phyloP scores from a whole-genome alignment of 2,113 vertebrate genomes.

The Embiotoca jacksoni region DNA sequence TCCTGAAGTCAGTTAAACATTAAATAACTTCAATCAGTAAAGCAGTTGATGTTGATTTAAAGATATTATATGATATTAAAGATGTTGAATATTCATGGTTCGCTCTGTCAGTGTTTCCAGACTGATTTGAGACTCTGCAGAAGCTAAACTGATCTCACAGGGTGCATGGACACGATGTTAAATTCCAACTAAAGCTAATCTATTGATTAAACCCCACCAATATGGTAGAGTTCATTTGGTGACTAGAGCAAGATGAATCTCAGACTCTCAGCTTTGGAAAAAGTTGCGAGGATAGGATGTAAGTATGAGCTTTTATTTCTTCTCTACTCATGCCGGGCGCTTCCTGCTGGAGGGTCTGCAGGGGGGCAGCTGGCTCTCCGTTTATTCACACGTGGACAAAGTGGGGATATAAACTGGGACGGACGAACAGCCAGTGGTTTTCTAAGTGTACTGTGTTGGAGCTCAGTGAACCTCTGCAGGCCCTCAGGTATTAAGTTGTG shows the following conservation, averaged over 20 bases:
- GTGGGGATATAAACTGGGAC: not conserved
- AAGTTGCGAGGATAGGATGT: slow-evolving; percentile 99
- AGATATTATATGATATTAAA: not conserved
- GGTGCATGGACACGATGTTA: slow-evolving; percentile 99
- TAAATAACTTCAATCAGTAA: slow-evolving; percentile 5
- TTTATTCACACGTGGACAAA: not conserved
- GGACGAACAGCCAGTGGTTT: not conserved
- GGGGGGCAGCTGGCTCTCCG: slow-evolving; percentile 92
- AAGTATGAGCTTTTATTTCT: slow-evolving; percentile 98
- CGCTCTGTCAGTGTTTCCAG: slow-evolving; percentile 33
- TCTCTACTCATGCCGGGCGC: slow-evolving; percentile 96
- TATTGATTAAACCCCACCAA: slow-evolving; percentile 99
- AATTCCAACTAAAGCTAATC: slow-evolving; percentile 98
- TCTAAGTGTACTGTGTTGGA: slow-evolving; percentile 42
- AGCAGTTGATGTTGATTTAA: slow-evolving; percentile 19
- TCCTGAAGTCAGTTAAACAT: slow-evolving; percentile 19
- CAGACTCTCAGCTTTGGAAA: slow-evolving; percentile 94
- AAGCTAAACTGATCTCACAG: slow-evolving; percentile 87
- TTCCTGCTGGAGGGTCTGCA: slow-evolving; percentile 97
- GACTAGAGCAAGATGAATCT: slow-evolving; percentile 99
- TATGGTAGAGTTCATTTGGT: slow-evolving; percentile 99
- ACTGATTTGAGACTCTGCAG: slow-evolving; percentile 59
- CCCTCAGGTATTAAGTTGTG: slow-evolving; percentile 86
- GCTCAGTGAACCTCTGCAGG: slow-evolving; percentile 96
- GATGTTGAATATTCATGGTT: slow-evolving; percentile 14